These are phyloP conservation scores for Pristiophorus japonicus DNA, from an alignment of 2,113 vertebrate genomes.

Conservation along the genomic window DNA sequence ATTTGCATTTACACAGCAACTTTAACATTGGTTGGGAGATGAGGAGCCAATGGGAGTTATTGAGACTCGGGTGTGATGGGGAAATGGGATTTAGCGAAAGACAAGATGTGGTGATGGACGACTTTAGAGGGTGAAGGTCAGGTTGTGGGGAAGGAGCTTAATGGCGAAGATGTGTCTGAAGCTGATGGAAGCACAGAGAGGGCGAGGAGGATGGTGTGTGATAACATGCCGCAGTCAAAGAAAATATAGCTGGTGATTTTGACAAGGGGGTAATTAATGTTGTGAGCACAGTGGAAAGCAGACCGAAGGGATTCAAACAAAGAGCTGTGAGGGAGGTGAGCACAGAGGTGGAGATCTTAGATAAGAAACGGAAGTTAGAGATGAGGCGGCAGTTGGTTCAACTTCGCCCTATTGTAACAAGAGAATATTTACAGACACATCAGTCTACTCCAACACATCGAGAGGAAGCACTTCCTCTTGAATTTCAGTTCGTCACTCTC, in stretches of 20 bases:
- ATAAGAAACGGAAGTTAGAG: neutral
- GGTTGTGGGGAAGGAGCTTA: neutral
- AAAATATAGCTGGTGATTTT: neutral
- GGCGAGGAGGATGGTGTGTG: neutral
- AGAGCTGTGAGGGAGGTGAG: no score
- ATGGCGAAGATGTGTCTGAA: neutral
- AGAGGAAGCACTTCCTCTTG: neutral
- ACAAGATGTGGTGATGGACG: neutral
- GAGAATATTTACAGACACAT: neutral
- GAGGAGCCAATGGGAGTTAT: neutral
- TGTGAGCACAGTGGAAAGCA: neutral
- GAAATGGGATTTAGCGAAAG: neutral
- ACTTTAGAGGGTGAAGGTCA: neutral
- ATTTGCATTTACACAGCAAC: neutral
- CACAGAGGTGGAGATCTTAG: neutral
- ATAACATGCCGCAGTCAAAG: neutral
- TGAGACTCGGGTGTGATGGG: neutral
- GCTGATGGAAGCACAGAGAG: neutral
- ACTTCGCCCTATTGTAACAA: neutral
- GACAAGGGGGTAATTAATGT: neutral
- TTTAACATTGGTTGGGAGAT: neutral
- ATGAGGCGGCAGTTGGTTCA: neutral
- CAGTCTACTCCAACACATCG: neutral
- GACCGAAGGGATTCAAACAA: neutral
- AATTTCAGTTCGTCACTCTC: neutral